Conservation (phyloP, 92 coral and sea anemone genomes). For the Phenganax subtilis region DNA sequence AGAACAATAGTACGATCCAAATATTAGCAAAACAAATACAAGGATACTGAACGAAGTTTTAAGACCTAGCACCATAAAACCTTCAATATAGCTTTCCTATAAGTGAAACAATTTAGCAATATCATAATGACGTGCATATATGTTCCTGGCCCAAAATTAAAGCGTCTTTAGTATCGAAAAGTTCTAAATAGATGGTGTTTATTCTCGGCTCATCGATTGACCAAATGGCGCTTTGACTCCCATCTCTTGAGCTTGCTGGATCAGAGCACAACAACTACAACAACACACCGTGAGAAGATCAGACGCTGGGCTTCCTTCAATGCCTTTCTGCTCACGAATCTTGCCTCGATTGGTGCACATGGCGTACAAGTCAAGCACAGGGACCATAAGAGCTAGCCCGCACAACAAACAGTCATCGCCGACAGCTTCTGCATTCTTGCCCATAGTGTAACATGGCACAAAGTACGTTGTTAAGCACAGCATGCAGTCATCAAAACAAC, state of each 20-base stretch:
- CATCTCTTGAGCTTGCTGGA: slow-evolving; percentile 85
- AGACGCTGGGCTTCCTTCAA: slow-evolving; percentile 60
- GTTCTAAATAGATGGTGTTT: not conserved
- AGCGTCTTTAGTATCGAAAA: not conserved
- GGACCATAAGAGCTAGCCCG: slow-evolving; percentile 67
- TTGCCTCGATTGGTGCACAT: slow-evolving; percentile 70
- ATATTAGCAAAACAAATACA: no score
- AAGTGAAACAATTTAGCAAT: not conserved
- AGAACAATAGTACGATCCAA: no score
- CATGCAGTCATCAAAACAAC: slow-evolving; percentile 72
- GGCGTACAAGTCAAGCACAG: slow-evolving; percentile 71
- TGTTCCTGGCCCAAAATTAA: not conserved
- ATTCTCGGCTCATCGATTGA: slow-evolving; percentile 59
- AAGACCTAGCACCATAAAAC: no score
- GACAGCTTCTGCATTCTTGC: slow-evolving; percentile 90
- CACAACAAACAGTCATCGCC: slow-evolving; percentile 94
- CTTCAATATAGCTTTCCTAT: no score
- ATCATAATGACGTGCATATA: not conserved
- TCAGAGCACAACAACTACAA: slow-evolving; percentile 64
- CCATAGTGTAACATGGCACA: slow-evolving; percentile 87
- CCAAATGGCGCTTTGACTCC: slow-evolving; percentile 94
- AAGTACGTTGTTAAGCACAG: slow-evolving; percentile 71
- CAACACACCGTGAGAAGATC: slow-evolving; percentile 77
- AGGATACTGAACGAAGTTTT: no score
- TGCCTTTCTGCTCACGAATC: slow-evolving; percentile 84